Evolutionary conservation across 1,140 invertebrate species (phyloP), one percentile per base, ranked within the genome.

Genomic region (Vanessa atalanta): DNA sequence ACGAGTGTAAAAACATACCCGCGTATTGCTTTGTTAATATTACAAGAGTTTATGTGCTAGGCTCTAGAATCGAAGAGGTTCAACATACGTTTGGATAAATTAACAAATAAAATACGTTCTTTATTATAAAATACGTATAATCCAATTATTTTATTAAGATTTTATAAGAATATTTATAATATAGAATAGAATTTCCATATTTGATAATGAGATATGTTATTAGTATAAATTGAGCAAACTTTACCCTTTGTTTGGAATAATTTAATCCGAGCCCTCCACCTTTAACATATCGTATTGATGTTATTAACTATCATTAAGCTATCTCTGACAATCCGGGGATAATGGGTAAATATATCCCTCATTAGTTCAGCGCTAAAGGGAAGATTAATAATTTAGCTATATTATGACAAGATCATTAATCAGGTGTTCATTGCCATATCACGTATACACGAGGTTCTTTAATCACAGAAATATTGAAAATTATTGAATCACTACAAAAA

Each of bases 251-350:
- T 14, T 65, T 11, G n/a, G 47, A 26, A 55, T 65, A 71, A 64
- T 64, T 64, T 50, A 64, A 71, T 63, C 47, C 47, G 23, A 55
- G 14, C 61, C 20, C 43, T 61, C 47, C 57, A 31, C 23, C 51
- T 43, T 48, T 64, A 76, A 76, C 69, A 60, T 43, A 66, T 70
- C 48, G 11, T 43, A 63, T 72, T 69, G 65, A 76, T 76, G 53
- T 57, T 43, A 69, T 72, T 69, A 64, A 68, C 57, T 60, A 64
- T 37, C 70, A 47, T 48, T 37, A 65, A 71, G 37, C 65, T n/a
- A 61, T 64, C 60, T 14, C 63, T 50, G 16, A 20, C 13, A 43
- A 70, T 6, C 14, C 63, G 23, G 50, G 70, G 60, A 63, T 76
- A 64, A 76, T 72, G 63, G 57, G 63, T 47, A 37, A 69, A 60